Evolutionary conservation across 2,113 vertebrate genomes (phyloP).

Genomic region (Clupea harengus): DNA sequence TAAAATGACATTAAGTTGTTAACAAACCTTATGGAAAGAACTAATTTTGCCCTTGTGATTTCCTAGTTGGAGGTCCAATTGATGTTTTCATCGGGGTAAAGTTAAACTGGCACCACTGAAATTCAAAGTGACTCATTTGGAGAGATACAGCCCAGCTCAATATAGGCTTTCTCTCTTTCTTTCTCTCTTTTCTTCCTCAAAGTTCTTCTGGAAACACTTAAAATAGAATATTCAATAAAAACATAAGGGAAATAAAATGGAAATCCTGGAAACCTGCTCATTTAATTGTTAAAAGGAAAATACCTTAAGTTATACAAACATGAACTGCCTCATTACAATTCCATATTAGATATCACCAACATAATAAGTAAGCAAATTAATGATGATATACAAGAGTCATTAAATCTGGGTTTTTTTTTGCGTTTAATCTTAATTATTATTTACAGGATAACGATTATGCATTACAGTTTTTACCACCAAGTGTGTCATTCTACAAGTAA

Average conservation of each 20-base stretch:
- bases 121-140: constrained; percentile 40
- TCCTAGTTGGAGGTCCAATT: constrained; percentile 13
- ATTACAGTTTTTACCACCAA: too few species aligned
- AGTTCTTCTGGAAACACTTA: constrained; percentile 12
- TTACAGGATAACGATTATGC: too few species aligned
- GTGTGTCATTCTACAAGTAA: too few species aligned
- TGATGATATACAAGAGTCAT: neutral
- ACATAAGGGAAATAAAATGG: neutral
- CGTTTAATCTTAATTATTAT: too few species aligned
- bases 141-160: constrained; percentile 13
- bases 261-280: neutral
- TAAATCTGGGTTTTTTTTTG: too few species aligned
- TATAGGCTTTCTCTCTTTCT: neutral
- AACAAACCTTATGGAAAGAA: neutral
- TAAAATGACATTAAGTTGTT: neutral
- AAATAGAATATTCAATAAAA: constrained; percentile 15
- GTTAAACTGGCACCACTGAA: constrained; percentile 45
- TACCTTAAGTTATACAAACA: neutral
- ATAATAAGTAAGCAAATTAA: neutral
- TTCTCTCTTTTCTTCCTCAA: neutral
- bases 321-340: neutral
- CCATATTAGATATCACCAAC: neutral
- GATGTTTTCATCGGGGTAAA: neutral
- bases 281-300: neutral
- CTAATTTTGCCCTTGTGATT: constrained; percentile 31